Base-by-base conservation (phyloP, 2,888 invertebrate genomes). In the Drosophila testacea region DNA sequence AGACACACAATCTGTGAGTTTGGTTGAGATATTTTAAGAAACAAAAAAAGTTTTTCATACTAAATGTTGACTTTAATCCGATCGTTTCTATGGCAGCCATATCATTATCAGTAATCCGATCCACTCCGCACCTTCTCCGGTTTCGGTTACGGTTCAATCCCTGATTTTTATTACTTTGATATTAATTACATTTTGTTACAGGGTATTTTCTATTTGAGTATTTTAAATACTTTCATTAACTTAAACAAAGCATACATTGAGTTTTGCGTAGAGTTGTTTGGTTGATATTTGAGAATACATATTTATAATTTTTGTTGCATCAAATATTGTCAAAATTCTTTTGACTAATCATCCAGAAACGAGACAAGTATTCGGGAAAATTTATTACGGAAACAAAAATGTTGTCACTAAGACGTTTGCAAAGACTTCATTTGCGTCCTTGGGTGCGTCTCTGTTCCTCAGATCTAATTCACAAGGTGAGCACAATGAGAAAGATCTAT, bases 381-480 rank as follows among this genome's bases (percentile, higher is more conserved):
- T 30, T 62, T 47, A 28, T 10, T 50, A 7, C n/a, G 27, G 16
- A 44, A 42, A 67, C 6, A 32, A 32, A 79, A 65, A 82, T 79
- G 75, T 68, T 81, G 48, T 51, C 69, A 27, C 41, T 87, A 5
- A 62, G 66, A 32, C 80, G 85, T 39, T 60, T 82, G 36, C 72
- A 72, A 51, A 34, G 60, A 22, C 28, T 75, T 6, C 68, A 69
- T n/a, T 57, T 63, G 63, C 63, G 70, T 9, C 69, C 83, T 0
- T 62, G 57, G 48, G 22, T 70, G 52, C 88, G 88, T 1, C 9
- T 73, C 6, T 88, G 80, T 44, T 82, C 88, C 6, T 42, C 71
- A 4, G 77, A 82, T 13, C 41, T 76, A 1, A 51, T 84, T 0
- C 74, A 79, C 27, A 88, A 84, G 70, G 88, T 82, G 30, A 68